phyloP scores from a whole-genome alignment of 2,113 vertebrate species.

The Coreoperca whiteheadi region DNA sequence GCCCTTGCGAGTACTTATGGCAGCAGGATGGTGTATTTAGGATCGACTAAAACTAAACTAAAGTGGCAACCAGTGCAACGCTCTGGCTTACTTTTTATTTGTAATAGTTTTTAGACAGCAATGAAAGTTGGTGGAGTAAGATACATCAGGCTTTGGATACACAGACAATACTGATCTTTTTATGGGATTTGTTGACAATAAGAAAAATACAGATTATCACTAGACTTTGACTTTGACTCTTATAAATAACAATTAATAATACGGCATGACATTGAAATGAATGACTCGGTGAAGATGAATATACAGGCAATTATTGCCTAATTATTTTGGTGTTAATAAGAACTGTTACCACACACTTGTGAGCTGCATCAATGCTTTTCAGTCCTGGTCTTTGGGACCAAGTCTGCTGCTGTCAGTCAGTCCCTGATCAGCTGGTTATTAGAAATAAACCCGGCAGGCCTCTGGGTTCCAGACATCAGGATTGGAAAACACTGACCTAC shows the following conservation, averaged over 20 bases:
- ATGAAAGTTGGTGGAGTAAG: neutral
- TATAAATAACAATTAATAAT: neutral
- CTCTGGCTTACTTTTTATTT: neutral
- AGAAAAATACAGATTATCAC: conserved; percentile 8
- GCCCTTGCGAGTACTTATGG: neutral
- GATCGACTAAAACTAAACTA: neutral
- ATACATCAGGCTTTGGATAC: neutral
- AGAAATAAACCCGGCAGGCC: neutral
- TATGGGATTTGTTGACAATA: conserved; percentile 3
- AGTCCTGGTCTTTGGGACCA: conserved; percentile 26
- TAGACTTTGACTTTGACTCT: conserved; percentile 1
- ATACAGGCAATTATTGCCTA: conserved; percentile 14
- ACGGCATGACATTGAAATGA: neutral
- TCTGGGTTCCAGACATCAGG: conserved; percentile 25
- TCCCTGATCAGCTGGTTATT: conserved; percentile 5
- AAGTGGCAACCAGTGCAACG: neutral
- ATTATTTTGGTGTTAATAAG: conserved; percentile 30
- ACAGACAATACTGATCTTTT: conserved; percentile 13
- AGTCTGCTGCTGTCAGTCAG: neutral
- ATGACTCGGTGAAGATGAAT: conserved; percentile 13
- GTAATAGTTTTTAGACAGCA: neutral
- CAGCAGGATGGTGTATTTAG: neutral
- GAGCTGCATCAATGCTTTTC: conserved; percentile 36
- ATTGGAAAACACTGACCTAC: conserved; percentile 34
- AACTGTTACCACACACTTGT: conserved; percentile 31